Evolutionary conservation across 2,113 vertebrate species (phyloP).

Genomic region (Pungitius pungitius): DNA sequence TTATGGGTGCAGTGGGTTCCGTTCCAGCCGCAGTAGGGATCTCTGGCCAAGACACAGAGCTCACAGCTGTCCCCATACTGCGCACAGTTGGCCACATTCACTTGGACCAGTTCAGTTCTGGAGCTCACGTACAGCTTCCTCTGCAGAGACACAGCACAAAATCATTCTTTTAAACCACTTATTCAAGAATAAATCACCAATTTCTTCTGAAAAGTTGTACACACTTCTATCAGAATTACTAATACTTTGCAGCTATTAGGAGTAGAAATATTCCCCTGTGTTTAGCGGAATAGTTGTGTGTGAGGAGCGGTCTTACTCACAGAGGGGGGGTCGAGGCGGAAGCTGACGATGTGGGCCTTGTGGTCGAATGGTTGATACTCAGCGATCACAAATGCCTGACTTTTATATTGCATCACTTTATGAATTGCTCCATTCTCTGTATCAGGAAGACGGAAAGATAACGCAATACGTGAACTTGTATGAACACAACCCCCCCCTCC

Average conservation of each 20-base stretch:
- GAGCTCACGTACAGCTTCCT: constrained; percentile 66
- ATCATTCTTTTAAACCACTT: no score
- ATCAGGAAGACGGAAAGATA: not conserved
- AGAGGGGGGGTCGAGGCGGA: constrained; percentile 47
- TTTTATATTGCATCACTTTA: constrained; percentile 56
- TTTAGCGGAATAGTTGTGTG: not conserved
- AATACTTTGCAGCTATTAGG: not conserved
- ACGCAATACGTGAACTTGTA: not conserved
- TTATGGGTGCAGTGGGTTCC: not conserved
- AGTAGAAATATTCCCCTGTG: not conserved
- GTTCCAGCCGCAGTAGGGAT: constrained; percentile 78
- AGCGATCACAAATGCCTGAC: constrained; percentile 57
- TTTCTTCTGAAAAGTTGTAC: not conserved
- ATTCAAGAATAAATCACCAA: not conserved
- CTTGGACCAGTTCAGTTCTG: constrained; percentile 61
- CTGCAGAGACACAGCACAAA: constrained; percentile 52
- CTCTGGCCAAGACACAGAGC: constrained; percentile 68
- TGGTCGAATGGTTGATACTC: constrained; percentile 63
- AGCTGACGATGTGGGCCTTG: constrained; percentile 14
- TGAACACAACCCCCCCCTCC: not conserved
- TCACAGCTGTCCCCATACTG: constrained; percentile 64
- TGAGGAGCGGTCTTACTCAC: constrained; percentile 54
- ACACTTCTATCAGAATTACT: no score
- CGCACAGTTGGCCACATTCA: constrained; percentile 65
- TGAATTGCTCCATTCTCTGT: constrained; percentile 73